These are phyloP conservation scores for Rhizomys pruinosus DNA, from an alignment of 2,113 vertebrate species.

Conservation along the genomic window DNA sequence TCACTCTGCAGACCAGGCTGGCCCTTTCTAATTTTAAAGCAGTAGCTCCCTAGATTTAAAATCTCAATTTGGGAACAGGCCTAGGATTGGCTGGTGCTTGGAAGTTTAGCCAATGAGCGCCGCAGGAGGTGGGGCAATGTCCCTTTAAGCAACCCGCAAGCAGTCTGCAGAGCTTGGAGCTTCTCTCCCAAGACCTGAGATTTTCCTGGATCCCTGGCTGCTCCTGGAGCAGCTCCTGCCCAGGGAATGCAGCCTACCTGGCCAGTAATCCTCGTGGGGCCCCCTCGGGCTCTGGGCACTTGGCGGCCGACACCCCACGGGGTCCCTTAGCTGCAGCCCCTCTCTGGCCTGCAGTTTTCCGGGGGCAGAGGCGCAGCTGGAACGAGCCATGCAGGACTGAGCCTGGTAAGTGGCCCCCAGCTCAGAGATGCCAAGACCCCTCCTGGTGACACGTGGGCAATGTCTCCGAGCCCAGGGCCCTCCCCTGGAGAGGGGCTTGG, in stretches of 20 bases:
- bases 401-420: background rate
- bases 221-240: conserved; percentile 30
- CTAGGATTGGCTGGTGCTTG: conserved; percentile 89
- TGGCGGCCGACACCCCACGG: conserved; percentile 49
- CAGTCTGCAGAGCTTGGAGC: conserved; percentile 77
- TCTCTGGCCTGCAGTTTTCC: background rate
- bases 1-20: no score
- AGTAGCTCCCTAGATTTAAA: conserved; percentile 87
- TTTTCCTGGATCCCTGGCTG: conserved; percentile 27
- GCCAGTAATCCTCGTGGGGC: conserved; percentile 72
- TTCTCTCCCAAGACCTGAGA: conserved; percentile 63
- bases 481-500: background rate
- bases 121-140: conserved; percentile 85
- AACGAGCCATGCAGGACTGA: conserved; percentile 58
- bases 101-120: conserved; percentile 89
- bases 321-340: conserved; percentile 10
- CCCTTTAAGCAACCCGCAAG: conserved; percentile 81
- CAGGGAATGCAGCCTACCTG: conserved; percentile 77
- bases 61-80: conserved; percentile 87
- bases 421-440: background rate
- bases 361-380: background rate
- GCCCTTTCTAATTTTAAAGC: conserved; percentile 84
- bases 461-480: background rate
- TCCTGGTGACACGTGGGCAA: background rate
- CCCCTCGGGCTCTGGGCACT: conserved; percentile 74